phyloP scores from a whole-genome alignment of 2,113 vertebrate species.

The Protobothrops mucrosquamatus region DNA sequence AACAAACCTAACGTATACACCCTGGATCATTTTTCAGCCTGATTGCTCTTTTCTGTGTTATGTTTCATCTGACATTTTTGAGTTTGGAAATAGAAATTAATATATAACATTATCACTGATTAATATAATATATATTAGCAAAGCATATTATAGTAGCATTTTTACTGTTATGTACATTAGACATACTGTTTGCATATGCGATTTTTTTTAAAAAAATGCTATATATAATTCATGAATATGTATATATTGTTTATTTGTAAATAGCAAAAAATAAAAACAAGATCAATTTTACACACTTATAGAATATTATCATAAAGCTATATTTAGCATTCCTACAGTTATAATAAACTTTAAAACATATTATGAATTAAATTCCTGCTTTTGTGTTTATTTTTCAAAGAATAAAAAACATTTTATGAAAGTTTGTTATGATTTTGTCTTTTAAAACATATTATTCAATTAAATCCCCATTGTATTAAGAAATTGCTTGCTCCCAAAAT shows the following conservation, averaged over 20 bases:
- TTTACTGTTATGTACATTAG: slow-evolving; percentile 62
- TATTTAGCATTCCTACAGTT: slow-evolving; percentile 80
- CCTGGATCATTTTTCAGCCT: slow-evolving; percentile 72
- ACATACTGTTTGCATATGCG: slow-evolving; percentile 75
- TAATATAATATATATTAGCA: slow-evolving; percentile 50
- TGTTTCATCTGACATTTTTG: slow-evolving; percentile 70
- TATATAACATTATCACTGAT: slow-evolving; percentile 36
- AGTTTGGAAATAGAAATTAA: slow-evolving; percentile 57
- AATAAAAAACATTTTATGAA: background rate
- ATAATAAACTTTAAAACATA: slow-evolving; percentile 81
- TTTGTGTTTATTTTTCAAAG: slow-evolving; percentile 50
- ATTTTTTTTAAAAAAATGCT: slow-evolving; percentile 68
- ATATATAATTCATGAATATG: slow-evolving; percentile 55
- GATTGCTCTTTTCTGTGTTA: slow-evolving; percentile 78
- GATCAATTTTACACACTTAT: slow-evolving; percentile 74
- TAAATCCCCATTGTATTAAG: background rate
- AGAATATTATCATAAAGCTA: slow-evolving; percentile 72
- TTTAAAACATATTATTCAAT: background rate
- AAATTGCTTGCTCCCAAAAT: background rate
- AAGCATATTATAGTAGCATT: slow-evolving; percentile 56
- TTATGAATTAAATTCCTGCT: slow-evolving; percentile 69
- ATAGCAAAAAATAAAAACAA: slow-evolving; percentile 69
- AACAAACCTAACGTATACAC: slow-evolving; percentile 52
- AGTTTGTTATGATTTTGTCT: background rate
- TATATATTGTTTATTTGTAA: slow-evolving; percentile 76